Evolutionary conservation across 2,113 vertebrate genomes (phyloP), one percentile per base, ranked within the genome.

Genomic region (Geococcyx californianus): DNA sequence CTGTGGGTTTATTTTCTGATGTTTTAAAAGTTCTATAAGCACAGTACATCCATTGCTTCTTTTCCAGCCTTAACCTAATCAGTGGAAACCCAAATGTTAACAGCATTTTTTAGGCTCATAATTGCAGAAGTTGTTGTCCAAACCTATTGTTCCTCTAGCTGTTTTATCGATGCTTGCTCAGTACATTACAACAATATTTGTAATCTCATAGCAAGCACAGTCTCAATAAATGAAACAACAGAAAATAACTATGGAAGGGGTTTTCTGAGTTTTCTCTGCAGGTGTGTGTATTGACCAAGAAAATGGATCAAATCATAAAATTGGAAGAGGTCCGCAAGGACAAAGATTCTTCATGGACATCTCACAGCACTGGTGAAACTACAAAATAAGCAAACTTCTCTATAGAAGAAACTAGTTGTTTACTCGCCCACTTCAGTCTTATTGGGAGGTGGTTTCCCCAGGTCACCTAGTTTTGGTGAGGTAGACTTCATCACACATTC

Each of bases 61-160:
- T 78, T 59, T 49, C 59, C 69, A 90, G 62, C 13, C 10, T 91
- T 73, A n/a, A 17, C 76, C 31, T 82, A 60, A 84, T 45, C 54
- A 73, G 34, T 45, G 45, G 17, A 76, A 90, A 44, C 1, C 4
- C 17, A 77, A 70, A 70, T 44, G 29, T 29, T 82, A 95, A 80
- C 26, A 76, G 11, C 1, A 0, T 4, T 28, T 74, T 78, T 87
- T 34, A 28, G 7, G 11, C 38, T 93, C 0, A 0, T 36, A 54
- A 31, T 56, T 72, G 16, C 33, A 52, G n/a, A 89, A 89, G 16
- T 33, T 82, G 66, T 16, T 67, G 8, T 16, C 84, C 23, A 10
- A 68, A 78, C 10, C 23, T 77, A 15, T 78, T 92, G 74, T 5
- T 87, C 75, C 38, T 90, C 62, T 55, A n/a, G 21, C 9, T 29